A percentile compares a stretch with the other conserved stretches of the same genome.
Conservation (phyloP, 2,113 vertebrate genomes). For the Sphyrna mokarran region DNA sequence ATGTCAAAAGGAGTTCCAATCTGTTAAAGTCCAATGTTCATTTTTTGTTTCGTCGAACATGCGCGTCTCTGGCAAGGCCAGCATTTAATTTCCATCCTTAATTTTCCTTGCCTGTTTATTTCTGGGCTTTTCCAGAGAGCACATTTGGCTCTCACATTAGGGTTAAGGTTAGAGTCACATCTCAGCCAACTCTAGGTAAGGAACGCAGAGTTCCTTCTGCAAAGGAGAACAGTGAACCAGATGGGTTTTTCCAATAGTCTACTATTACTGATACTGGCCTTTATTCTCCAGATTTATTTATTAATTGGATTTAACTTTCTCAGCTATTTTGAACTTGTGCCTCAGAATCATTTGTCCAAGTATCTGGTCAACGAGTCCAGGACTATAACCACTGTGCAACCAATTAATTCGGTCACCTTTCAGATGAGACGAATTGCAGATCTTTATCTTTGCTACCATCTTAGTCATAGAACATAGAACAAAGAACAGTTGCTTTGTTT, state of each 20-base stretch:
- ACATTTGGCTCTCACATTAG: too few relatives aligned
- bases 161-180: too few relatives aligned
- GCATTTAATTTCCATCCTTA: background rate
- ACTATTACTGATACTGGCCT: background rate
- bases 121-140: too few relatives aligned
- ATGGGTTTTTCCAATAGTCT: background rate
- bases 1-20: background rate
- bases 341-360: background rate
- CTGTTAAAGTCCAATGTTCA: background rate
- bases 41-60: too few relatives aligned
- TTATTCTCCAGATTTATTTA: background rate
- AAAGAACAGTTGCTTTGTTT: too few relatives aligned
- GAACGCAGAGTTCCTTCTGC: background rate
- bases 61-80: background rate
- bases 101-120: background rate
- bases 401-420: background rate
- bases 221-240: background rate
- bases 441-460: background rate
- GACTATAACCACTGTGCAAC: background rate
- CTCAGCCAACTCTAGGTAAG: background rate
- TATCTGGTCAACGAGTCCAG: background rate
- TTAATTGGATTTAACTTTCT: background rate
- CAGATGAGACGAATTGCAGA: background rate
- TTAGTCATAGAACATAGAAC: too few relatives aligned
- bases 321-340: background rate